Evolutionary conservation across 2,888 invertebrate genomes (phyloP), one percentile per base, ranked within the genome.

Genomic region (Colostygia pectinataria): DNA sequence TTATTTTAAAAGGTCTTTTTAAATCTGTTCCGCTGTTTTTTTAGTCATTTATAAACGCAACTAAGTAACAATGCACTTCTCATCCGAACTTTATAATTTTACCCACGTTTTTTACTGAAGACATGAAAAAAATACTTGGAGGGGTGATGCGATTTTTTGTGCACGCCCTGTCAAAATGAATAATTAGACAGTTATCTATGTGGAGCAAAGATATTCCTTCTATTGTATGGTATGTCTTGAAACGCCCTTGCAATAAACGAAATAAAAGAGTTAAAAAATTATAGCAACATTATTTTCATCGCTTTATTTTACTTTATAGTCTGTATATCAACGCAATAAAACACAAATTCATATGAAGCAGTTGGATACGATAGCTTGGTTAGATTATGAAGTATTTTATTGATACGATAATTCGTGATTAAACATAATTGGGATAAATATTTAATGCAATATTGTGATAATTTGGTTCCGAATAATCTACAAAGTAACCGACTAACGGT

Each of bases 31-130:
- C 34, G 24, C 23, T 6, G 12, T 6, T 40, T 36, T 39, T 39
- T 34, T 29, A 34, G 18, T 29, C 14, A 6, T 25, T 20, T 20
- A 40, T 39, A 23, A 59, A 63, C 59, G 70, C 69, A 72, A 76
- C 72, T 65, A 71, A 52, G 33, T 42, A 46, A 53, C 27, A 47
- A 48, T 43, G 38, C 27, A 44, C 31, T 52, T 53, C 47, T 24
- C 48, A 53, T 14, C 49, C 41, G 34, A 25, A 23, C 8, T 58
- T 42, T 47, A 28, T 27, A 27, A 10, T 37, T 34, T 68, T 80
- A 84, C 84, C 84, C 87, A 87, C 85, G 83, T 78, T 84, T 83
- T 85, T 83, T 78, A 57, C 63, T 59, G 61, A 66, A 71, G 66
- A 68, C 59, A 64, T 55, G 63, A 63, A 66, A 75, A 77, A 75